Percentiles rank a stretch among this genome's conserved stretches.
Evolutionary conservation across 2,888 invertebrate genomes (phyloP).

Genomic region (Crossocerus cetratus): DNA sequence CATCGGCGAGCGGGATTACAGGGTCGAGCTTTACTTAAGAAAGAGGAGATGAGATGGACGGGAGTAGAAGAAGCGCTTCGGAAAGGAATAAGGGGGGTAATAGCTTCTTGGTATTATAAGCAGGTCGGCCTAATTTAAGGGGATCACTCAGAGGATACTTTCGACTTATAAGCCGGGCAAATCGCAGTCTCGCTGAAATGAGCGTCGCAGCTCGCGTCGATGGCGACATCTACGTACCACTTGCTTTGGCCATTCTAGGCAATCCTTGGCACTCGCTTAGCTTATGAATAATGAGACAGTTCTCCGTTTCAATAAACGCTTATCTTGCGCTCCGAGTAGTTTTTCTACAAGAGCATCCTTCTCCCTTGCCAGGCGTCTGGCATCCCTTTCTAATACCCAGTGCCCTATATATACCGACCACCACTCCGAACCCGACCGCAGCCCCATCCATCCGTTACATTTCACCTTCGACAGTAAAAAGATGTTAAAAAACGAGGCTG

Average conservation of each 20-base stretch:
- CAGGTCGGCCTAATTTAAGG: constrained; percentile 7
- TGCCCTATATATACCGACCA: too few species aligned
- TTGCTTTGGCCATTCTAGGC: too few species aligned
- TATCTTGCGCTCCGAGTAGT: constrained; percentile 42
- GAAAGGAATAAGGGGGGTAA: constrained; percentile 1
- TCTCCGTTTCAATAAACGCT: constrained; percentile 55
- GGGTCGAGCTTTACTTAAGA: background rate
- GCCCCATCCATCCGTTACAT: background rate
- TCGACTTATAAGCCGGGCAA: constrained; percentile 41
- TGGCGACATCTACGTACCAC: too few species aligned
- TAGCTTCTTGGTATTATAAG: constrained; percentile 11
- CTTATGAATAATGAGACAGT: constrained; percentile 55
- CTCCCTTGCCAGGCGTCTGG: too few species aligned
- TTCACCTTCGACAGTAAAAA: constrained; percentile 27
- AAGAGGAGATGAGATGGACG: background rate
- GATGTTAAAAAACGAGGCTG: constrained; percentile 7
- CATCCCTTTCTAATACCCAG: too few species aligned
- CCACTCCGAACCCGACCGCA: too few species aligned
- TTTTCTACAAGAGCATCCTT: constrained; percentile 17
- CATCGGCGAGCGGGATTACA: background rate
- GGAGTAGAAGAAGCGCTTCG: background rate
- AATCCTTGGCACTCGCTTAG: constrained; percentile 23
- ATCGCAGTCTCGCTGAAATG: constrained; percentile 50
- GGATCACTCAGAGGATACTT: constrained; percentile 21
- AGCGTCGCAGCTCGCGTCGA: too few species aligned